Evolutionary conservation across 2,888 invertebrate genomes (phyloP), one percentile per base, ranked within the genome.

Genomic region (Belgica antarctica): DNA sequence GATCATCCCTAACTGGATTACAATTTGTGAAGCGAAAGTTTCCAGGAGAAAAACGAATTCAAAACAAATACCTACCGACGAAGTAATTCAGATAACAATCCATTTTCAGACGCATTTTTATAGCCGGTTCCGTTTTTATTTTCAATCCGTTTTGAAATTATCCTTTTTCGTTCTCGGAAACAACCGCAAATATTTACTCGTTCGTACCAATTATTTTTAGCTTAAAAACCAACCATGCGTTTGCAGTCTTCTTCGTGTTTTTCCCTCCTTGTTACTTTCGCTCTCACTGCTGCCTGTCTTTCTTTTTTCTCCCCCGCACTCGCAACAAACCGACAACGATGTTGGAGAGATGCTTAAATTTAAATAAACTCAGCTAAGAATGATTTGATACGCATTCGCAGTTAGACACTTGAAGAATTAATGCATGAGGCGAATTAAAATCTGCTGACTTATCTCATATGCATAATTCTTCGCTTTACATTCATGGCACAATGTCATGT

Each of bases 161-260:
- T 61, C 61, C 61, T 28, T 61, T 47, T 47, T 27, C 28, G 5
- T 28, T 25, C 15, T 61, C 27, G 28, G 15, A 19, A 15, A 34
- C n/a, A n/a, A 15, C 62, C 12, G 36, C 1, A 62, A 62, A 62
- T 36, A 36, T 62, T 62, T 36, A 28, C 62, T 24, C n/a, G n/a
- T n/a, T n/a, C 34, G 36, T 36, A n/a, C 3, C 62, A 62, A 62
- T 62, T 62, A 62, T 62, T 62, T 62, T 36, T 17, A 36, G 31
- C 62, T 62, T 62, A 62, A 34, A 22, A 25, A n/a, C 31, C 62
- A 34, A n/a, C 22, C 62, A 34, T 62, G 62, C 62, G 62, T 34
- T 62, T 25, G n/a, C n/a, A n/a, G n/a, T 27, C 27, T 62, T 62
- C 28, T 62, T 62, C 17, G n/a, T n/a, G n/a, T n/a, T 22, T 41